Conservation (phyloP, 1,140 invertebrate genomes). For the Papilio glaucus region DNA sequence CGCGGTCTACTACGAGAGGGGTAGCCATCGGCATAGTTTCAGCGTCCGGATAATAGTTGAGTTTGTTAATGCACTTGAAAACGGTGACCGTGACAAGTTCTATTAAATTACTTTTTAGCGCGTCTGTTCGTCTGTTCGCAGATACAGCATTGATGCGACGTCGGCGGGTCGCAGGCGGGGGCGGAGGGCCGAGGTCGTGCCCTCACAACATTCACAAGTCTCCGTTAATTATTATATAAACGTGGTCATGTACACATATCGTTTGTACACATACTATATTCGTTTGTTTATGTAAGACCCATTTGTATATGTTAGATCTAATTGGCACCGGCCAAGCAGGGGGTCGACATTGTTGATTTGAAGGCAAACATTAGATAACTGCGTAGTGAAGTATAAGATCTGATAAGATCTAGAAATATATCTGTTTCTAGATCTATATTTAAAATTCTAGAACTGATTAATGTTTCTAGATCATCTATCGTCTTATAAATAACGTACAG, state of each 20-base stretch:
- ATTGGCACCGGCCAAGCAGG: neutral
- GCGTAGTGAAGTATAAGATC: neutral
- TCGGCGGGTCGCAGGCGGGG: neutral
- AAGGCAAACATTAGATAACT: neutral
- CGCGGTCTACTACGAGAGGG: too few relatives aligned
- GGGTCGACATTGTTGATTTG: neutral
- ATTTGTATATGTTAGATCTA: neutral
- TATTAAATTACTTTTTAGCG: slow-evolving; percentile 6
- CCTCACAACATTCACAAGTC: slow-evolving; percentile 15
- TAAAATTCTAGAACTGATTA: too few relatives aligned
- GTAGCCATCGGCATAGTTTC: too few relatives aligned
- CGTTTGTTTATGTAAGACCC: neutral
- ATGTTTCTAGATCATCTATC: too few relatives aligned
- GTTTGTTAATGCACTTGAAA: slow-evolving; percentile 9
- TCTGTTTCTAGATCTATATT: too few relatives aligned
- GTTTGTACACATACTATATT: slow-evolving; percentile 3
- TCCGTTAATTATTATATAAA: slow-evolving; percentile 16
- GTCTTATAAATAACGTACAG: too few relatives aligned
- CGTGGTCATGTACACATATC: slow-evolving; percentile 2
- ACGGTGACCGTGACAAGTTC: neutral
- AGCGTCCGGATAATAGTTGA: neutral
- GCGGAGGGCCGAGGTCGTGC: neutral
- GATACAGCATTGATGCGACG: neutral
- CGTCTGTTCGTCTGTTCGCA: neutral
- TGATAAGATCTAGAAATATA: neutral